Conservation (phyloP, 2,113 vertebrate species). For the Lycocorax pyrrhopterus region DNA sequence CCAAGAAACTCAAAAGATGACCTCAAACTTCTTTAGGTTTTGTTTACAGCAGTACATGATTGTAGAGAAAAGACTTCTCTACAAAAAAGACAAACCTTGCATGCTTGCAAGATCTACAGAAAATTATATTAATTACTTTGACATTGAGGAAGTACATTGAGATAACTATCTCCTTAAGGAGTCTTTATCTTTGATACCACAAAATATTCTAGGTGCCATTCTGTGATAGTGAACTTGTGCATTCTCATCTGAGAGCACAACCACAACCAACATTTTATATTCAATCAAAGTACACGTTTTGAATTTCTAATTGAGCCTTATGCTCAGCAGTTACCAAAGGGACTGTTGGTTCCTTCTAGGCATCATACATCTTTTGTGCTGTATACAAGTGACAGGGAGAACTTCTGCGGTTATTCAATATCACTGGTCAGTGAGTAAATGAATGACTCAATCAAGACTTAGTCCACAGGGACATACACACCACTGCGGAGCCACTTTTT, state of each 20-base stretch:
- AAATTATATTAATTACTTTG: neutral
- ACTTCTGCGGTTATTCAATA: neutral
- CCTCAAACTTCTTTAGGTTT: neutral
- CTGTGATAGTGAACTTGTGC: neutral
- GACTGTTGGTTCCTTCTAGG: neutral
- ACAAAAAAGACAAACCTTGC: neutral
- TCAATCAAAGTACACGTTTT: neutral
- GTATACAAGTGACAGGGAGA: neutral
- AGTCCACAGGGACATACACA: rapidly evolving
- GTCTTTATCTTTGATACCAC: neutral
- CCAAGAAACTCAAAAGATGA: neutral
- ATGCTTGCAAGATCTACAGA: neutral
- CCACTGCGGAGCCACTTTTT: neutral
- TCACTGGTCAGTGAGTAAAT: neutral
- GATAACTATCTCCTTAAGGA: neutral
- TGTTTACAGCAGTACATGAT: neutral
- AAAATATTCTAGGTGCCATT: neutral
- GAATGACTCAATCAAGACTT: neutral
- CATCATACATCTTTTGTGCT: neutral
- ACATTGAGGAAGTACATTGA: neutral
- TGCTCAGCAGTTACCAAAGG: neutral
- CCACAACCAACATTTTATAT: neutral
- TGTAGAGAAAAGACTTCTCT: neutral
- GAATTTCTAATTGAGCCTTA: neutral
- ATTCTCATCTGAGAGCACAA: neutral